Percentiles rank a stretch among this genome's conserved stretches.
phyloP scores from a whole-genome alignment of 2,113 vertebrate species.

The Clarias batrachus region DNA sequence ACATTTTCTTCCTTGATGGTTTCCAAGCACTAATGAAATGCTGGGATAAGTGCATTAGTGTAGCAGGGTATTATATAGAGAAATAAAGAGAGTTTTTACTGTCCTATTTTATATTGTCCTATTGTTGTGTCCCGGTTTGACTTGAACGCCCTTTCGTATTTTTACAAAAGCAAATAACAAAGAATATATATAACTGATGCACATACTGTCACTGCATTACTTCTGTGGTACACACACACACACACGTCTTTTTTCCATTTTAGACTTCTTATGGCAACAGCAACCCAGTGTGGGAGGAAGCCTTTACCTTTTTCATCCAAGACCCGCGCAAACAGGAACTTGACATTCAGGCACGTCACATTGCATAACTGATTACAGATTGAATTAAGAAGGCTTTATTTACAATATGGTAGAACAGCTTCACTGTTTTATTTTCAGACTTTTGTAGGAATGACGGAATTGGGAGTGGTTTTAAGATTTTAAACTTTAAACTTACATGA shows the following conservation, averaged over 20 bases:
- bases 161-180: background rate
- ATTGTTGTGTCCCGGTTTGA: too few species aligned
- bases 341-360: constrained; percentile 77
- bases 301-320: constrained; percentile 90
- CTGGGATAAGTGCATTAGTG: too few species aligned
- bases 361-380: background rate
- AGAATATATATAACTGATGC: background rate
- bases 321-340: constrained; percentile 82
- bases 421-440: background rate
- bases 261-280: constrained; percentile 78
- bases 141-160: background rate
- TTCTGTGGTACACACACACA: too few species aligned
- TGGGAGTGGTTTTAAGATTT: background rate
- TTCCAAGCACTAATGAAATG: too few species aligned
- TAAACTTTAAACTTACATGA: background rate
- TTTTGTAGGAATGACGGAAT: background rate
- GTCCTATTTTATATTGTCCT: too few species aligned
- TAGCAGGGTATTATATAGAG: too few species aligned
- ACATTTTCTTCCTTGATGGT: too few species aligned
- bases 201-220: background rate
- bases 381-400: background rate
- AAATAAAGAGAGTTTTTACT: too few species aligned
- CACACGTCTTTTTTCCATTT: background rate
- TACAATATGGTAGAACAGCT: background rate
- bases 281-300: constrained; percentile 83